These are phyloP conservation scores for Anguilla japonica DNA, from an alignment of 2,113 vertebrate genomes.

Conservation along the genomic window DNA sequence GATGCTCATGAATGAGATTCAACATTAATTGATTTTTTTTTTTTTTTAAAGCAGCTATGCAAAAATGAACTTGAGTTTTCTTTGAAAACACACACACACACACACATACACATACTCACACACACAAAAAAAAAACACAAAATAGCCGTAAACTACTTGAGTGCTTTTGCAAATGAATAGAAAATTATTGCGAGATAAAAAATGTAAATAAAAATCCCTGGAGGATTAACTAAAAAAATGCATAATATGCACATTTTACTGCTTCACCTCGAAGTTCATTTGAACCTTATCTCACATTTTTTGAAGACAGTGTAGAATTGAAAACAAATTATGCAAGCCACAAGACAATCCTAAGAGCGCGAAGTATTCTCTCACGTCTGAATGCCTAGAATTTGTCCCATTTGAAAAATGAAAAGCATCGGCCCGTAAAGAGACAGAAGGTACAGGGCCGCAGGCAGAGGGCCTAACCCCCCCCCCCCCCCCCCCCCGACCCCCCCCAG, in stretches of 20 bases:
- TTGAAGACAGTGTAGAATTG: not conserved
- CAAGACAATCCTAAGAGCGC: constrained; percentile 10
- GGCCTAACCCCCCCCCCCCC: not conserved
- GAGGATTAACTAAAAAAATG: constrained; percentile 40
- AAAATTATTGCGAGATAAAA: constrained; percentile 14
- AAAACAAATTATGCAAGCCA: not conserved
- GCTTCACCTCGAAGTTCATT: not conserved
- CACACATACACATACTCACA: not conserved
- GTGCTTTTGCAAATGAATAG: constrained; percentile 4
- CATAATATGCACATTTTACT: constrained; percentile 57
- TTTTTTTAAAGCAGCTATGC: not conserved
- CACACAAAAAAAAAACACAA: not conserved
- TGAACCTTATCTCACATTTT: constrained; percentile 9
- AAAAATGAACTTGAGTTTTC: not conserved
- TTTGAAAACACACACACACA: not conserved
- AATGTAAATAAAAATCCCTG: constrained; percentile 8
- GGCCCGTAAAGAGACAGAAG: not conserved
- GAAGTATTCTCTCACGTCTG: constrained; percentile 26
- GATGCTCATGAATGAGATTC: not conserved
- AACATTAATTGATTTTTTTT: not conserved
- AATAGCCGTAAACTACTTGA: constrained; percentile 19
- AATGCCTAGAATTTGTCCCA: constrained; percentile 27
- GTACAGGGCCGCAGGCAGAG: not conserved
- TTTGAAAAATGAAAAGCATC: not conserved
- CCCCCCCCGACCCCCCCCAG: not conserved